Conservation (phyloP, 1,140 invertebrate species). For the Heliconius nattereri region DNA sequence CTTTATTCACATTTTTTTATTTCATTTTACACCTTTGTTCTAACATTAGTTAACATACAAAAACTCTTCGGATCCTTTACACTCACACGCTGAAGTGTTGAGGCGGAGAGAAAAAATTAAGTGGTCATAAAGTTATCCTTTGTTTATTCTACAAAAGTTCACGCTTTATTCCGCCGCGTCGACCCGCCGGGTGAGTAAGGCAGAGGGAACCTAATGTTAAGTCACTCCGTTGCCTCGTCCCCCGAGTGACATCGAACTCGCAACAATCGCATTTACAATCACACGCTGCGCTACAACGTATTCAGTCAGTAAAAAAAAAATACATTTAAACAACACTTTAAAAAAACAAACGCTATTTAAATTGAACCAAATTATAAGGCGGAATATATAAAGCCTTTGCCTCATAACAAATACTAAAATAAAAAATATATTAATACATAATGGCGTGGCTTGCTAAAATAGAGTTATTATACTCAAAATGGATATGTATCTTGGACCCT, state of each 20-base stretch:
- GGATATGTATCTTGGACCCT: neutral
- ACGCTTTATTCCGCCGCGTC: no score
- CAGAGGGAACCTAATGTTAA: no score
- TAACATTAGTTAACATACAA: conserved; percentile 46
- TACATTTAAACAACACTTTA: neutral
- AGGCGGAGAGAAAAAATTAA: conserved; percentile 35
- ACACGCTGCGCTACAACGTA: no score
- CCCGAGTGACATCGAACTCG: no score
- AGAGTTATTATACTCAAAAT: neutral
- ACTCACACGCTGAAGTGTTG: conserved; percentile 16
- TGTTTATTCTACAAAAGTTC: neutral
- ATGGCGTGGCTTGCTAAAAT: neutral
- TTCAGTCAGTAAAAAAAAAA: neutral
- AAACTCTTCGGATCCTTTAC: conserved; percentile 36
- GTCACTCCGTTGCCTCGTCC: no score
- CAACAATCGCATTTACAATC: no score
- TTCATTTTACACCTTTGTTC: conserved; percentile 67
- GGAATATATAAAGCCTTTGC: neutral
- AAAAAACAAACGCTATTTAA: conserved; percentile 11
- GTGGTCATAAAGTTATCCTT: conserved; percentile 42
- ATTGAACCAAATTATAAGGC: neutral
- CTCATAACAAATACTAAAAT: neutral
- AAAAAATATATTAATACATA: neutral
- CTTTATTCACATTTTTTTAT: conserved; percentile 59
- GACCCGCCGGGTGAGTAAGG: no score